These are phyloP conservation scores for Orchestia grillus DNA, from an alignment of 1,140 invertebrate species.

Conservation along the genomic window DNA sequence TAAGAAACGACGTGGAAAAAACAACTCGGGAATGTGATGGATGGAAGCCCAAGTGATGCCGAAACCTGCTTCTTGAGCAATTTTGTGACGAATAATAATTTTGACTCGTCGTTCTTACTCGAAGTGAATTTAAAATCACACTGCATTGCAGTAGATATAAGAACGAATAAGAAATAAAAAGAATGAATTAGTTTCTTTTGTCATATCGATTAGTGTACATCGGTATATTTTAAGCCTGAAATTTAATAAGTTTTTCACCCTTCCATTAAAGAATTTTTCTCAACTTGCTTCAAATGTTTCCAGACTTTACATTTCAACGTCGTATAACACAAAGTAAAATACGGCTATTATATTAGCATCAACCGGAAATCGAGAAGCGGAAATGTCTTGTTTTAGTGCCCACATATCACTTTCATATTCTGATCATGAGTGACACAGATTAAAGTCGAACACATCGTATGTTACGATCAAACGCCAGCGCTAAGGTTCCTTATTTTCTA, in stretches of 20 bases:
- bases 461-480: not conserved
- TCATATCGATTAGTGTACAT: not conserved
- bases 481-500: not conserved
- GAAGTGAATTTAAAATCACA: not conserved
- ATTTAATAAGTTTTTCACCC: not conserved
- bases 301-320: not conserved
- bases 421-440: not conserved
- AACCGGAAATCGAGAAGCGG: not conserved
- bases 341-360: no score
- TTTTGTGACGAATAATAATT: not conserved
- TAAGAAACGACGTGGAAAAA: not conserved
- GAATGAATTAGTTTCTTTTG: not conserved
- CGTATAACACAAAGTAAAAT: no score
- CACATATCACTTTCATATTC: no score
- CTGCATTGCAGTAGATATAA: not conserved
- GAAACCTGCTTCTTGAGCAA: not conserved
- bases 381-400: no score
- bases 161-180: not conserved
- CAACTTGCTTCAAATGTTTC: not conserved
- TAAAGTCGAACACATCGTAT: not conserved
- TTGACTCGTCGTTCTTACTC: not conserved
- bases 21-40: slow-evolving; percentile 15
- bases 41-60: not conserved
- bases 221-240: not conserved
- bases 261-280: not conserved